These are phyloP conservation scores for Cacoxenus indagator DNA, from an alignment of 2,888 invertebrate genomes.

Conservation along the genomic window DNA sequence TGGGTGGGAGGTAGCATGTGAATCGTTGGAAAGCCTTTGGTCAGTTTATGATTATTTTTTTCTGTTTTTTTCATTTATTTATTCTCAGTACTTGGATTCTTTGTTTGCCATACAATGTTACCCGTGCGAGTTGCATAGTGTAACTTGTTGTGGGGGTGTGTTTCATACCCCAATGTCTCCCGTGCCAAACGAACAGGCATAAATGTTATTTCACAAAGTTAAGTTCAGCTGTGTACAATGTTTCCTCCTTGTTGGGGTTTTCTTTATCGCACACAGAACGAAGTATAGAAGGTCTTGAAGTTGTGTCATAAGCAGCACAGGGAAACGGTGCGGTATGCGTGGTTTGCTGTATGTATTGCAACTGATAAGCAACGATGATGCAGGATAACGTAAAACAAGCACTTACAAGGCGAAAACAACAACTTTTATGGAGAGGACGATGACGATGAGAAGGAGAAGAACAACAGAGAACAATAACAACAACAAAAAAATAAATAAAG, in stretches of 20 bases:
- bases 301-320: too few relatives aligned
- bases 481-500: not conserved
- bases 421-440: slow-evolving; percentile 2
- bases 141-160: too few relatives aligned
- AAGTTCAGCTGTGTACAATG: not conserved
- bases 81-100: not conserved
- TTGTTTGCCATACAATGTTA: not conserved
- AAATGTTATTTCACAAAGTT: slow-evolving; percentile 15
- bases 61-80: not conserved
- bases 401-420: slow-evolving; percentile 30
- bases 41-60: too few relatives aligned
- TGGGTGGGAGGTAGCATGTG: not conserved
- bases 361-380: not conserved
- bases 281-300: slow-evolving; percentile 1
- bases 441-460: not conserved
- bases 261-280: not conserved
- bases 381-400: slow-evolving; percentile 29
- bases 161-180: too few relatives aligned
- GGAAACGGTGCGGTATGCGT: not conserved
- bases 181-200: slow-evolving; percentile 12
- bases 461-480: not conserved
- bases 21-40: not conserved
- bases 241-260: not conserved
- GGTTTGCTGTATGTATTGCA: not conserved
- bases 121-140: too few relatives aligned